Evolutionary conservation across 2,888 invertebrate species (phyloP), one percentile per base, ranked within the genome.

Genomic region (Phaonia tiefii): DNA sequence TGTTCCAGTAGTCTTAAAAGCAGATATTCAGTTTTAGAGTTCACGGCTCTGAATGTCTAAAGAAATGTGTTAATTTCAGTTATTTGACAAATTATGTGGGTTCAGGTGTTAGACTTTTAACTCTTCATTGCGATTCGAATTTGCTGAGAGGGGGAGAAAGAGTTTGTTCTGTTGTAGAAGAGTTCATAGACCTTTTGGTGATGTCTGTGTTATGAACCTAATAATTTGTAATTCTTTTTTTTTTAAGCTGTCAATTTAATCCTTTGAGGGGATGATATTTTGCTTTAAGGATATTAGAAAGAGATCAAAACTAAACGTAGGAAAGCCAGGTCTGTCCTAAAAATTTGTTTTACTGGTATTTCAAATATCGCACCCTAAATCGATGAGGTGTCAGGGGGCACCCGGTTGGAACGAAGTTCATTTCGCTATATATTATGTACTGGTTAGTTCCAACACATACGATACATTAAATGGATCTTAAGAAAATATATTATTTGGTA

Each of bases 11-110:
- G 20, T 39, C 39, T 58, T n/a, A 58, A 60, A 31, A 31, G 56
- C 63, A 67, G 20, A 8, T 42, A 51, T 65, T 26, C 20, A 1
- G 17, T 37, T 20, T 56, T 13, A 31, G 26, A 1, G 31, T 67
- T 42, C 7, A 63, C n/a, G 66, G 42, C 15, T n/a, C n/a, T 66
- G 31, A 11, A 51, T 22, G 54, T 66, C 71, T 44, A 56, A 56
- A 17, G 67, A 71, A 76, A 78, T 73, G 83, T 85, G 63, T 78
- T 67, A 78, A 75, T 78, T 78, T 51, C 76, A 65, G 70, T 71
- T 67, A 72, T 79, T 86, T 87, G 86, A 86, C 87, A 88, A 88
- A 88, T 88, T 86, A 88, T 88, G 88, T 88, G 88, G 88, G 88
- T 85, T 88, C 88, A 88, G 88, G 88, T 88, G 88, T 86, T 88